Evolutionary conservation across 2,113 vertebrate genomes (phyloP).

Genomic region (Ginglymostoma cirratum): DNA sequence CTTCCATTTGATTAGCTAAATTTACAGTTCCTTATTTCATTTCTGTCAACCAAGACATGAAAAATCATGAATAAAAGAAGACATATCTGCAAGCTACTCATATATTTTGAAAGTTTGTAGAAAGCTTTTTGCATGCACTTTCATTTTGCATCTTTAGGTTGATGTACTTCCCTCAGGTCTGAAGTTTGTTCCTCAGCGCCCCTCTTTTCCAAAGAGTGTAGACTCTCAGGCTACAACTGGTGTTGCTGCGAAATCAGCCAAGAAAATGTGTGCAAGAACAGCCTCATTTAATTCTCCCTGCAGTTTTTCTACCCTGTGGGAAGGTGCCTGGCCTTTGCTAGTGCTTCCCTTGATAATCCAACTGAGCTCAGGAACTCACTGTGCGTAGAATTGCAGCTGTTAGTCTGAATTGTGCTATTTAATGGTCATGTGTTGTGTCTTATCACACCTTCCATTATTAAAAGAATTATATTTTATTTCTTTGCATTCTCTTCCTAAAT

Average conservation of each 20-base stretch:
- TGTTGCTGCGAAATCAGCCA: neutral
- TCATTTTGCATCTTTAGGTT: neutral
- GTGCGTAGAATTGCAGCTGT: conserved; percentile 3
- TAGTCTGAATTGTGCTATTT: neutral
- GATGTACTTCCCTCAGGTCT: neutral
- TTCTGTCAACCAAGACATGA: neutral
- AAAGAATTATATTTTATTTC: neutral
- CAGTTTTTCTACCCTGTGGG: conserved; percentile 1
- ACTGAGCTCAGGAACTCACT: neutral
- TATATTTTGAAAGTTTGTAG: neutral
- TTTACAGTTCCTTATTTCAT: neutral
- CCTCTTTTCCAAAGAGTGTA: neutral
- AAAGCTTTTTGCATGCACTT: neutral
- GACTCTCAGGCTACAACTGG: neutral
- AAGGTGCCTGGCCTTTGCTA: conserved; percentile 2
- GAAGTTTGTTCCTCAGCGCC: neutral
- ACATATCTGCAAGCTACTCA: neutral
- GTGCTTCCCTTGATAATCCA: conserved; percentile 18
- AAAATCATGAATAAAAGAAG: neutral
- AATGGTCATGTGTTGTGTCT: neutral
- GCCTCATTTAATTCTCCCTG: conserved; percentile 20
- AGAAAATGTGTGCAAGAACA: neutral
- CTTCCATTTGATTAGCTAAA: neutral
- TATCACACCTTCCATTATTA: no score
- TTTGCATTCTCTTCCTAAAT: neutral